Conservation (phyloP, 2,797 vertebrate species). For the Acipenser transmontanus region DNA sequence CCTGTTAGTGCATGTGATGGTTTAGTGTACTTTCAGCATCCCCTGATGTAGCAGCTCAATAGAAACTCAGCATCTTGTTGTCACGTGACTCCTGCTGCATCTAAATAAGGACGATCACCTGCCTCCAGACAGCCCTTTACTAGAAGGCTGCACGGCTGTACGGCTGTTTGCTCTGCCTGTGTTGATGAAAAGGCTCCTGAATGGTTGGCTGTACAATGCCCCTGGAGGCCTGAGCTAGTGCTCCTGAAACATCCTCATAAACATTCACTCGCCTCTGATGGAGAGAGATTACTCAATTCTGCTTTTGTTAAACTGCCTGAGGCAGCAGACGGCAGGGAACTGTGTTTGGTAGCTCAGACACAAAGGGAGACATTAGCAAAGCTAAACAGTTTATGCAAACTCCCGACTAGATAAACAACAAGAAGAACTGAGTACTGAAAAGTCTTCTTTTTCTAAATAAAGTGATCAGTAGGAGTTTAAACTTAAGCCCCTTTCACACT, state of each 20-base stretch:
- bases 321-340: not conserved
- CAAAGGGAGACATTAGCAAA: too few relatives aligned
- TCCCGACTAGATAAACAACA: too few relatives aligned
- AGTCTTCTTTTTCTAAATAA: too few relatives aligned
- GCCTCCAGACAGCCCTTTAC: conserved; percentile 42
- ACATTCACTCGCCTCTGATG: not conserved
- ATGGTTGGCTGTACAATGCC: not conserved
- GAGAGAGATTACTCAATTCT: conserved; percentile 1
- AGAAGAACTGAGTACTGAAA: too few relatives aligned
- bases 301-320: not conserved
- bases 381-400: too few relatives aligned
- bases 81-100: conserved; percentile 76
- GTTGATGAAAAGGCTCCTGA: not conserved
- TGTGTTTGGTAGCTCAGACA: not conserved
- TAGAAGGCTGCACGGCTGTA: conserved; percentile 13
- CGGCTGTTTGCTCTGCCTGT: conserved; percentile 11
- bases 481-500: too few relatives aligned
- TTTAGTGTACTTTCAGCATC: conserved; percentile 55
- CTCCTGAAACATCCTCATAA: conserved; percentile 1
- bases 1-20: conserved; percentile 47
- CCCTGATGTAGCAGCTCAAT: conserved; percentile 58
- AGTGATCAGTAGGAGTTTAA: too few relatives aligned
- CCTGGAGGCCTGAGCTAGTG: not conserved
- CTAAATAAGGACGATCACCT: conserved; percentile 83
- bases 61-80: conserved; percentile 79